phyloP scores from a whole-genome alignment of 2,888 invertebrate genomes.

The Chrysodeixis includens region DNA sequence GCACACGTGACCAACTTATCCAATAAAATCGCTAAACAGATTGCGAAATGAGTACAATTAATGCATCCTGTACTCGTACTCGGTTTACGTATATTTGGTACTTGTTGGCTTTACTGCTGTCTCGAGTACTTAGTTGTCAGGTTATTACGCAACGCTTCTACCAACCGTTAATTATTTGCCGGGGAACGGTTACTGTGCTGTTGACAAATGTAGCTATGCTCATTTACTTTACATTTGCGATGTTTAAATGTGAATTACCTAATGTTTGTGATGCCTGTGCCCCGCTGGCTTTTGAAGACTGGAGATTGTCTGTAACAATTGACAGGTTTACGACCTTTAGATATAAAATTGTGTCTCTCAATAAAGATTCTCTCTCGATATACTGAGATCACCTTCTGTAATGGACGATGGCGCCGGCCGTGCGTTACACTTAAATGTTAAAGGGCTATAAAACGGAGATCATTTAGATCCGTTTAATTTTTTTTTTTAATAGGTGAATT shows the following conservation, averaged over 20 bases:
- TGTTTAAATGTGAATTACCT: constrained; percentile 53
- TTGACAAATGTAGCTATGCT: constrained; percentile 68
- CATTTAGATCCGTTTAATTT: constrained; percentile 23
- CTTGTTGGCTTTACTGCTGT: constrained; percentile 39
- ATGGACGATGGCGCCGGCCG: constrained; percentile 8
- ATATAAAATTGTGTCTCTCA: constrained; percentile 29
- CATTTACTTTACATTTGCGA: constrained; percentile 60
- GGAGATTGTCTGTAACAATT: constrained; percentile 14
- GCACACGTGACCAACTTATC: constrained; percentile 43
- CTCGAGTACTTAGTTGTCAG: constrained; percentile 49
- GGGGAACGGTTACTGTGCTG: constrained; percentile 60
- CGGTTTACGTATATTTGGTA: constrained; percentile 41
- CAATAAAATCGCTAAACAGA: constrained; percentile 52
- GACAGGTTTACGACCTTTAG: constrained; percentile 15
- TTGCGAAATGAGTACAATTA: constrained; percentile 57
- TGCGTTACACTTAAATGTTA: constrained; percentile 30
- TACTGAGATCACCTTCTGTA: constrained; percentile 26
- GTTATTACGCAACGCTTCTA: constrained; percentile 53
- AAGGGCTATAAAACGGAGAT: constrained; percentile 31
- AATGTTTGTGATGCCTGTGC: constrained; percentile 19
- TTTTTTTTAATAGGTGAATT: constrained; percentile 12
- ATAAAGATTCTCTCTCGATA: constrained; percentile 20
- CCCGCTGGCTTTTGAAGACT: constrained; percentile 11
- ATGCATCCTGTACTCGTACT: constrained; percentile 42
- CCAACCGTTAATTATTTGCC: constrained; percentile 55